These are phyloP conservation scores for Osmerus eperlanus DNA, from an alignment of 2,113 vertebrate genomes.

Conservation along the genomic window DNA sequence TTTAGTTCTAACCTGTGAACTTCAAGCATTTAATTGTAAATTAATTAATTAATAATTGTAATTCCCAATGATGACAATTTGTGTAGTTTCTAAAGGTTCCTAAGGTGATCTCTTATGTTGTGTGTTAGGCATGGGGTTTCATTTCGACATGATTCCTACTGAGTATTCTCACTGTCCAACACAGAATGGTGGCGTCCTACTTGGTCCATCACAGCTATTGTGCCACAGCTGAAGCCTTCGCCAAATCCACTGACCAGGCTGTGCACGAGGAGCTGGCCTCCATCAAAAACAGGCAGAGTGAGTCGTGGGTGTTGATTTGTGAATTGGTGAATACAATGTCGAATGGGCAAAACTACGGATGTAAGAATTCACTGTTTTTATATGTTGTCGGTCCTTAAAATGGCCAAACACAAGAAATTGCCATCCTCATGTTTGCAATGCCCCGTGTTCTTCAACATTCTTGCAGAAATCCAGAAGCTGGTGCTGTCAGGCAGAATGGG, in stretches of 20 bases:
- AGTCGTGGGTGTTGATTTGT: slow-evolving; percentile 53
- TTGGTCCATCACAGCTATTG: slow-evolving; percentile 98
- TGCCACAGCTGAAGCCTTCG: slow-evolving; percentile 96
- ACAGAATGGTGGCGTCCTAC: slow-evolving; percentile 98
- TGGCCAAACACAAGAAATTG: no score
- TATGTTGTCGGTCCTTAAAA: no score
- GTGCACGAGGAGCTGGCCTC: slow-evolving; percentile 98
- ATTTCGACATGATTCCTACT: slow-evolving; percentile 36
- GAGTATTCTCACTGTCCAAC: slow-evolving; percentile 33
- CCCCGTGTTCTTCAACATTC: background rate
- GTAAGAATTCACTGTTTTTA: no score
- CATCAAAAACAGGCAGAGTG: slow-evolving; percentile 99
- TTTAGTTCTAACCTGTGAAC: no score
- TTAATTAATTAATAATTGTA: no score
- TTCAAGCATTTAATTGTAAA: no score
- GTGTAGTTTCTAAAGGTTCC: no score
- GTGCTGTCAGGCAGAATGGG: slow-evolving; percentile 98
- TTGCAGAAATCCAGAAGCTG: slow-evolving; percentile 97
- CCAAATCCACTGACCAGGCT: slow-evolving; percentile 97
- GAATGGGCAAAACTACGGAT: no score
- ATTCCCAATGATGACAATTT: no score
- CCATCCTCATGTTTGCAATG: background rate
- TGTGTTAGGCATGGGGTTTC: slow-evolving; percentile 34
- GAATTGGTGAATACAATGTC: background rate
- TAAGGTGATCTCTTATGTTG: no score